Base-by-base conservation (phyloP, 1,140 invertebrate species). In the Mycetomoellerius zeteki region DNA sequence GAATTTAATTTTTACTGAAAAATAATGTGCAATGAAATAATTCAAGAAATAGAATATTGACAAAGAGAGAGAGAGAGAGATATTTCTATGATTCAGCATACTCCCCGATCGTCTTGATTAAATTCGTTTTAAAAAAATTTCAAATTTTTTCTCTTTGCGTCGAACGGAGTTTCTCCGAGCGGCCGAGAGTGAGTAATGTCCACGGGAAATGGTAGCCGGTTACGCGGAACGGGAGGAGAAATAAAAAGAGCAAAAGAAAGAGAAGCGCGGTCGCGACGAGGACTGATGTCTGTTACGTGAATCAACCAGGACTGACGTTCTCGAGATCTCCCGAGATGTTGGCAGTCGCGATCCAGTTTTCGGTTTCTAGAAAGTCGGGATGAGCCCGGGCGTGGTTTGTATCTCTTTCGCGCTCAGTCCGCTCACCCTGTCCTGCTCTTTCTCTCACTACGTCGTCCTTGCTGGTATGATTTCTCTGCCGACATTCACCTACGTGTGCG, bases 341-440 rank as follows among this genome's bases (percentile, higher is more conserved):
- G 81, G 60, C 77, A 72, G 81, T 27, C 82, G 85, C 91, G 93
- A 94, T 94, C 93, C 93, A 94, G 93, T 94, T 94, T 94, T 94
- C 90, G 93, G 93, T 91, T 93, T 94, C 92, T 94, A 94, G 93
- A 94, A 94, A 94, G 93, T 94, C 86, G 87, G 90, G 93, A 93
- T 93, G 92, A 92, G 90, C 72, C 72, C 88, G 91, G 90, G 91
- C 86, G 91, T 93, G 92, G 92, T 92, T 86, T 89, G 90, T 86
- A 90, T 92, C 75, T 73, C 62, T 54, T 73, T 60, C 30, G 47
- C 58, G 27, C 80, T 47, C 47, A 1, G 52, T 21, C 27, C 50
- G 50, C 67, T 85, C 62, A 76, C 52, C 77, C 54, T 78, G 56
- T 65, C 89, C 71, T 80, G 75, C 73, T 86, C 73, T 50, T 67